Percentiles rank a stretch among this genome's conserved stretches.
Evolutionary conservation across 2,797 vertebrate genomes (phyloP).

Genomic region (Carcharodon carcharias): DNA sequence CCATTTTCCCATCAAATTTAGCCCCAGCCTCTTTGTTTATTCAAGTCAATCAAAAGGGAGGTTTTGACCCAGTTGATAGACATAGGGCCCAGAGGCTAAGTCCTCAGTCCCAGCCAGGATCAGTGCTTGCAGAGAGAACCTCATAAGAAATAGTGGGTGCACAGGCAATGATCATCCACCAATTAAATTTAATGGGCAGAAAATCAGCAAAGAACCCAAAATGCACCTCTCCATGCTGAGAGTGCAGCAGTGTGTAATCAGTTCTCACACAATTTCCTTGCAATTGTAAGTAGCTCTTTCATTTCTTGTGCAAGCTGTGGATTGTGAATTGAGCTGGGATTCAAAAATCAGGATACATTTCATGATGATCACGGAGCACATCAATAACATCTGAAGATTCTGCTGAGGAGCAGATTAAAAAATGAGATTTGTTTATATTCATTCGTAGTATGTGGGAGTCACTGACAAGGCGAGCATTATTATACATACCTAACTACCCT

Average conservation of each 20-base stretch:
- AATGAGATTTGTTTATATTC: neutral
- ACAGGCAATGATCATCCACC: neutral
- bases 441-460: neutral
- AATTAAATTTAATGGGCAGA: neutral
- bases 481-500: neutral
- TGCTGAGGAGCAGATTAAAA: neutral
- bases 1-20: neutral
- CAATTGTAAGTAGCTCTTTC: neutral
- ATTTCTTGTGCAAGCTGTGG: neutral
- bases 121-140: too few relatives aligned
- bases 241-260: neutral
- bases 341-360: neutral
- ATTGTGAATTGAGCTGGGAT: neutral
- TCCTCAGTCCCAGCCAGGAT: too few relatives aligned
- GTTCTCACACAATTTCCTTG: neutral
- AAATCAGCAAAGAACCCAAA: neutral
- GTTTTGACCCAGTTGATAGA: neutral
- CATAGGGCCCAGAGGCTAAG: too few relatives aligned
- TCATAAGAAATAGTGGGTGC: neutral
- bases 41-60: neutral
- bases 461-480: neutral
- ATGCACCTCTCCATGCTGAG: neutral
- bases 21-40: neutral
- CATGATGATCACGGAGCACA: neutral
- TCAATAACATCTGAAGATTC: neutral